Conservation (phyloP, 2,113 vertebrate genomes). For the Equus quagga region DNA sequence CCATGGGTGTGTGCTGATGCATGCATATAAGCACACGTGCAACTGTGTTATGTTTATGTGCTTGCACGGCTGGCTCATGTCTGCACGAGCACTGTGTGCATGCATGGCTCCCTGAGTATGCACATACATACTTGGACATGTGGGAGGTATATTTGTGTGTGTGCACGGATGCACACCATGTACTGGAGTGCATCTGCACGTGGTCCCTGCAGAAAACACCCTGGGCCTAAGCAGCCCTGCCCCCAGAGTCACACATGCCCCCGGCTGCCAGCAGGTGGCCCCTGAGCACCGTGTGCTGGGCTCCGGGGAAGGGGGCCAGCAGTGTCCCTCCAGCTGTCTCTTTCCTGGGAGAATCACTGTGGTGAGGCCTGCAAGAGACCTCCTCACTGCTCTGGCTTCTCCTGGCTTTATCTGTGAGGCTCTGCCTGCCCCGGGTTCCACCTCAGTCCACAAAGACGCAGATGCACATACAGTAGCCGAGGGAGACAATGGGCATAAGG, state of each 20-base stretch:
- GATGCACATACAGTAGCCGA: not conserved
- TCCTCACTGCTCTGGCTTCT: not conserved
- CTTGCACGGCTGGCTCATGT: not conserved
- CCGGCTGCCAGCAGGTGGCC: constrained; percentile 84
- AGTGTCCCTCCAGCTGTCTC: not conserved
- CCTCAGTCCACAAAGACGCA: not conserved
- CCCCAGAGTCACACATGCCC: constrained; percentile 30
- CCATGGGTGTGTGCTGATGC: too few relatives aligned
- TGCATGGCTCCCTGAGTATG: not conserved
- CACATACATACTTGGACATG: not conserved
- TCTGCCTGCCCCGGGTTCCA: not conserved
- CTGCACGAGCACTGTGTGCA: not conserved
- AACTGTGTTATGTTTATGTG: not conserved
- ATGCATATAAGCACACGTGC: accelerated
- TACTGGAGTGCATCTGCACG: not conserved
- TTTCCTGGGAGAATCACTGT: not conserved
- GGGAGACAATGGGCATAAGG: not conserved
- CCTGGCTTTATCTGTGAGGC: not conserved
- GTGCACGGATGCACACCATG: not conserved
- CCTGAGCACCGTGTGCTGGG: constrained; percentile 70
- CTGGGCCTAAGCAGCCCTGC: constrained; percentile 21
- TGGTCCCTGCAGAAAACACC: constrained; percentile 8
- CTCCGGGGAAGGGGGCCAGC: not conserved
- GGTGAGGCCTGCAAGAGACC: not conserved
- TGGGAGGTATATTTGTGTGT: not conserved